Evolutionary conservation across 1,140 invertebrate genomes (phyloP).

Genomic region (Chironomus tepperi): DNA sequence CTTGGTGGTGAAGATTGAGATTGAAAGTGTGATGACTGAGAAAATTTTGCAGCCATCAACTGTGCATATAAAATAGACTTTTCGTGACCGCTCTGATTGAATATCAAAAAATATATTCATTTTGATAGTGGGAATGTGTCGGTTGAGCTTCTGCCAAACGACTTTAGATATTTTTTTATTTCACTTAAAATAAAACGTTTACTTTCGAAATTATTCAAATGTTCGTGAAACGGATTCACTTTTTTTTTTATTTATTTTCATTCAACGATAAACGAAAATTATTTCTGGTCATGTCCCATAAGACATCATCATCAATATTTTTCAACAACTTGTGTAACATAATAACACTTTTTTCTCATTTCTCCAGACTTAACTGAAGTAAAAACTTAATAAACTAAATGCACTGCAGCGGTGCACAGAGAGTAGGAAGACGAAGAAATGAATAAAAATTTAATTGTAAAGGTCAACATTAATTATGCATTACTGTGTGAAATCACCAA

Average conservation of each 20-base stretch:
- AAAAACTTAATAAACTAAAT: neutral
- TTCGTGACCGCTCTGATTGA: neutral
- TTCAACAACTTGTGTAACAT: neutral
- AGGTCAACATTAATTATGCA: constrained; percentile 6
- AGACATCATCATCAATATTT: neutral
- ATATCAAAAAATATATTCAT: neutral
- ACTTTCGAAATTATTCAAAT: neutral
- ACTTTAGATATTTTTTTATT: neutral
- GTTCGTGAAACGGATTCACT: neutral
- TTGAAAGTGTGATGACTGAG: neutral
- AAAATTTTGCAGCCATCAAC: neutral
- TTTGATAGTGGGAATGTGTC: neutral
- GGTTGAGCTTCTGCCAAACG: constrained; percentile 4
- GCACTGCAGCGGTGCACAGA: neutral
- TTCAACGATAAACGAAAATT: neutral
- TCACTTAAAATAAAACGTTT: neutral
- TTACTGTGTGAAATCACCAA: neutral
- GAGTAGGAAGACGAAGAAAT: no score
- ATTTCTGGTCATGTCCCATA: constrained; percentile 6
- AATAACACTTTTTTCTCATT: no score
- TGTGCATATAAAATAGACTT: neutral
- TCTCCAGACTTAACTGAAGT: neutral
- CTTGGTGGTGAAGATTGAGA: neutral
- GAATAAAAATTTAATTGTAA: neutral
- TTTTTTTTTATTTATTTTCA: neutral